These are phyloP conservation scores for Chrysogorgia sp. DNA, from an alignment of 92 coral and sea anemone genomes.

Conservation along the genomic window DNA sequence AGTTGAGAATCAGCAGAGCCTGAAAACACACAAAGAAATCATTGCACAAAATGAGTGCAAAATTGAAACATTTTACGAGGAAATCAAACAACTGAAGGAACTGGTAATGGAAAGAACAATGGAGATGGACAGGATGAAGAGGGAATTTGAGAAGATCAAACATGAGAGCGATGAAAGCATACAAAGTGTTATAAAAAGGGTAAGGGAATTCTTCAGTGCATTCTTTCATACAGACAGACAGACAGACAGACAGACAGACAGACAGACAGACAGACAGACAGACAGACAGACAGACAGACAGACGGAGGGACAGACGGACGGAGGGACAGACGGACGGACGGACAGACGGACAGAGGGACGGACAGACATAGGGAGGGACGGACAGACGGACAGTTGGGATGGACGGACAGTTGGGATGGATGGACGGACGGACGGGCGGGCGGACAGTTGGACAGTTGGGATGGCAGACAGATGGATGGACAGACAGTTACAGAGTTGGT, in stretches of 20 bases:
- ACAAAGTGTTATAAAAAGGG: constrained; percentile 15
- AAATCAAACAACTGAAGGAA: constrained; percentile 45
- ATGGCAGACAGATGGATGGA: no score
- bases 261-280: constrained; percentile 52
- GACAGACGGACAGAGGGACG: no score
- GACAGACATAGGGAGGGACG: no score
- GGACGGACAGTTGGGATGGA: background rate
- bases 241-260: constrained; percentile 46
- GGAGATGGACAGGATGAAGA: constrained; percentile 53
- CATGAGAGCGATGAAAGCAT: constrained; percentile 57
- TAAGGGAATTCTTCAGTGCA: background rate
- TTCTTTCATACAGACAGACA: no score
- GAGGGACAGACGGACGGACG: no score
- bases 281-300: constrained; percentile 55
- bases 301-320: no score
- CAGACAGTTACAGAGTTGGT: no score
- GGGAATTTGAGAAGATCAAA: constrained; percentile 55
- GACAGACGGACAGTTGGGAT: background rate
- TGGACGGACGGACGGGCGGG: no score
- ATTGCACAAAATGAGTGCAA: constrained; percentile 60
- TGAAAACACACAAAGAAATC: constrained; percentile 50
- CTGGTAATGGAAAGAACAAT: constrained; percentile 36
- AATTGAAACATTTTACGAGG: constrained; percentile 29
- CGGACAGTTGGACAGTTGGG: no score
- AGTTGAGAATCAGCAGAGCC: constrained; percentile 46